phyloP scores from a whole-genome alignment of 2,797 vertebrate species.

The Hippopotamyrus pictus region DNA sequence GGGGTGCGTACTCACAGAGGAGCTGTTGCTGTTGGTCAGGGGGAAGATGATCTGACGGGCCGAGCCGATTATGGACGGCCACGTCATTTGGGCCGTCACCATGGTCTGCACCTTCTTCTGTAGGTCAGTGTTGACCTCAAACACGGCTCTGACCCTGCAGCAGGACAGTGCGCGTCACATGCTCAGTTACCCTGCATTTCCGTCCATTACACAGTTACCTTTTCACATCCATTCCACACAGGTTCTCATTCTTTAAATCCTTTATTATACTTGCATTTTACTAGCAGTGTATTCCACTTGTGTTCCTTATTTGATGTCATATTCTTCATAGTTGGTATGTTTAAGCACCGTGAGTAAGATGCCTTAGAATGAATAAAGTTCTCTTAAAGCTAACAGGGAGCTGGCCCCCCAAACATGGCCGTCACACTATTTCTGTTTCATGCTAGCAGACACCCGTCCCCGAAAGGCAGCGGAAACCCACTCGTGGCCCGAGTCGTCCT shows the following conservation, averaged over 20 bases:
- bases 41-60: conserved; percentile 78
- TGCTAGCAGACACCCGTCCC: neutral
- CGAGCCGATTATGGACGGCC: conserved; percentile 85
- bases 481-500: conserved; percentile 74
- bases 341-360: neutral
- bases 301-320: neutral
- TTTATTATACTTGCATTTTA: neutral
- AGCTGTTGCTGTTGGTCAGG: conserved; percentile 89
- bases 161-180: neutral
- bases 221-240: neutral
- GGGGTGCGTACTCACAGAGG: conserved; percentile 76
- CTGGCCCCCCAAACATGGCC: neutral
- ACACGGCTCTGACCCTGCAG: conserved; percentile 72
- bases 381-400: neutral
- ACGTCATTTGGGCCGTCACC: conserved; percentile 80
- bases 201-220: neutral
- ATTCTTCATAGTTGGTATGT: neutral
- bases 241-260: neutral
- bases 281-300: neutral
- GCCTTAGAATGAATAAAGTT: neutral
- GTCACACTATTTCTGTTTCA: neutral
- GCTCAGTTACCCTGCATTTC: neutral
- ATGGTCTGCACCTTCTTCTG: conserved; percentile 85
- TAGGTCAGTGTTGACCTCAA: conserved; percentile 95
- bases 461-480: conserved; percentile 45